Evolutionary conservation across 2,888 invertebrate species (phyloP).

Genomic region (Plagiodera versicolora): DNA sequence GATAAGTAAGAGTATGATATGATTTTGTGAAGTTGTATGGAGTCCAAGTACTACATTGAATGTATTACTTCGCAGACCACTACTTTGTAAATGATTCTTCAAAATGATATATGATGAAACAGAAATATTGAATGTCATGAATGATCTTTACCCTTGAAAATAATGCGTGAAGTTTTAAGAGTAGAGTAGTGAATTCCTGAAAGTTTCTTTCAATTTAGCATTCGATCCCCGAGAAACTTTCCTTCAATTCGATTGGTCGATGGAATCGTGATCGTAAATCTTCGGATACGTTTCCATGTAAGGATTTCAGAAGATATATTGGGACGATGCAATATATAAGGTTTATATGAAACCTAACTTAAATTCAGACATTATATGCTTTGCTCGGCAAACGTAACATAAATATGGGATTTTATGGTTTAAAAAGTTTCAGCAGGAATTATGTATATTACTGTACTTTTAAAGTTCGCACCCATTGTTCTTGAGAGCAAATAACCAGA

Average conservation of each 20-base stretch:
- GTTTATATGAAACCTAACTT: conserved; percentile 50
- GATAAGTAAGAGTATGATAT: too few relatives aligned
- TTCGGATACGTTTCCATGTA: conserved; percentile 47
- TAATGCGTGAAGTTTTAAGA: too few relatives aligned
- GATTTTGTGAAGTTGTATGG: too few relatives aligned
- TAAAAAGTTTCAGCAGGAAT: conserved; percentile 46
- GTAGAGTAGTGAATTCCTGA: too few relatives aligned
- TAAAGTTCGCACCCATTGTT: conserved; percentile 44
- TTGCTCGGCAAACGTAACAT: conserved; percentile 41
- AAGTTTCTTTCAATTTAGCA: neutral
- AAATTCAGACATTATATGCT: conserved; percentile 53
- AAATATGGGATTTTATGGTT: conserved; percentile 48
- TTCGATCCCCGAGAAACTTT: neutral
- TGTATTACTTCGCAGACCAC: too few relatives aligned
- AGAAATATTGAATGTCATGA: too few relatives aligned
- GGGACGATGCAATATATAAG: conserved; percentile 53
- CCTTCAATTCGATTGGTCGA: conserved; percentile 30
- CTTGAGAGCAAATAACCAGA: conserved; percentile 37
- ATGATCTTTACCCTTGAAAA: too few relatives aligned
- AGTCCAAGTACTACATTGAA: too few relatives aligned
- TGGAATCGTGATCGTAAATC: conserved; percentile 48
- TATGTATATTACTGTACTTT: conserved; percentile 45
- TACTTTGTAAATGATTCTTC: too few relatives aligned
- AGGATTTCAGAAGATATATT: conserved; percentile 52
- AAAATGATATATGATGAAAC: too few relatives aligned